These are phyloP conservation scores for Lordiphosa mommai DNA, from an alignment of 1,140 invertebrate species.

Conservation along the genomic window DNA sequence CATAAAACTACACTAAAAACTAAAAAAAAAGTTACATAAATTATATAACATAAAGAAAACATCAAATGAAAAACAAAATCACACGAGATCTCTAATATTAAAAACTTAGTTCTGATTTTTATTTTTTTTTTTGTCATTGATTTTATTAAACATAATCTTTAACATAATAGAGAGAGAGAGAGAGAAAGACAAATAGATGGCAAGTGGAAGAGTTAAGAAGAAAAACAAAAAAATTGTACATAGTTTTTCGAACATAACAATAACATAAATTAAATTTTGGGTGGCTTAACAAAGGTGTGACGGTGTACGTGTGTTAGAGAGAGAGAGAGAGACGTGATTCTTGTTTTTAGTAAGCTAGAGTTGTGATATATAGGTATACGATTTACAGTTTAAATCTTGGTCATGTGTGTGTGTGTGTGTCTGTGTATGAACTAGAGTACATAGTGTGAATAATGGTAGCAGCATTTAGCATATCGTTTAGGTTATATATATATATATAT, in stretches of 20 bases:
- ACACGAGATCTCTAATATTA: slow-evolving; percentile 46
- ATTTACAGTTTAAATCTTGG: too few relatives aligned
- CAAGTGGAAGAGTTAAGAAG: slow-evolving; percentile 7
- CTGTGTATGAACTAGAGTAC: slow-evolving; percentile 16
- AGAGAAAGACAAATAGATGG: slow-evolving; percentile 19
- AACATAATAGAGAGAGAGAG: slow-evolving; percentile 26
- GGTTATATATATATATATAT: slow-evolving; percentile 34
- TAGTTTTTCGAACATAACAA: slow-evolving; percentile 39
- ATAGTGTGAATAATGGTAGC: slow-evolving; percentile 43
- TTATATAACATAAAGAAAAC: slow-evolving; percentile 24
- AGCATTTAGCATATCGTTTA: slow-evolving; percentile 60
- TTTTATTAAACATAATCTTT: slow-evolving; percentile 33
- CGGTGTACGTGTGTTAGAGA: slow-evolving; percentile 18
- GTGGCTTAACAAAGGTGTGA: slow-evolving; percentile 38
- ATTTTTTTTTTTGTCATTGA: slow-evolving; percentile 38
- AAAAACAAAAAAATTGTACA: slow-evolving; percentile 37
- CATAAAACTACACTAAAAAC: slow-evolving; percentile 33
- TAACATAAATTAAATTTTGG: slow-evolving; percentile 43
- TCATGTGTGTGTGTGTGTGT: slow-evolving; percentile 10
- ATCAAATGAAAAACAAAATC: slow-evolving; percentile 37
- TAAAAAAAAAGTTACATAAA: slow-evolving; percentile 38
- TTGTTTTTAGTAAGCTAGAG: slow-evolving; percentile 42
- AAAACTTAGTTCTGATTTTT: slow-evolving; percentile 48
- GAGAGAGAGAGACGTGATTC: slow-evolving; percentile 23
- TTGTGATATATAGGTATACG: too few relatives aligned